These are phyloP conservation scores for Herpetotheres cachinnans DNA, from an alignment of 2,113 vertebrate genomes.

Conservation along the genomic window DNA sequence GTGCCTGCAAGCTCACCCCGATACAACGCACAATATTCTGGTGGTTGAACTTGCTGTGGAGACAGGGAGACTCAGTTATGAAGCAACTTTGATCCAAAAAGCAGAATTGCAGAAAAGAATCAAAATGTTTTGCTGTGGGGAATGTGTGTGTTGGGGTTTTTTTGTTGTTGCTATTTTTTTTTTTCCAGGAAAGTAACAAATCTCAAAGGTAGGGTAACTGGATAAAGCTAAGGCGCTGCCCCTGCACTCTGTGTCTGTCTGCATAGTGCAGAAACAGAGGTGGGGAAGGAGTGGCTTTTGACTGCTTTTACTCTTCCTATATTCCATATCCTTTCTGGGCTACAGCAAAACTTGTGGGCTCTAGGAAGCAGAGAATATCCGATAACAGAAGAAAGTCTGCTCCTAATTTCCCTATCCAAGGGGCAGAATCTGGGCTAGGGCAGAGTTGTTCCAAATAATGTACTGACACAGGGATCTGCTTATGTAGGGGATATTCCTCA, in stretches of 20 bases:
- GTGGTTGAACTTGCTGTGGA: conserved; percentile 95
- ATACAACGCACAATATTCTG: conserved; percentile 98
- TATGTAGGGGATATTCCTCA: background rate
- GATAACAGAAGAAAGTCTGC: background rate
- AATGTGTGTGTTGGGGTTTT: no score
- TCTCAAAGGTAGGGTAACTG: background rate
- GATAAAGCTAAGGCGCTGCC: background rate
- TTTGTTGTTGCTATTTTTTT: no score
- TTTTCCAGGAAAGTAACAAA: background rate
- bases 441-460: background rate
- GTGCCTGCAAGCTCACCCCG: conserved; percentile 92
- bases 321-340: background rate
- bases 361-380: background rate
- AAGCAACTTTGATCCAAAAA: background rate
- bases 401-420: background rate
- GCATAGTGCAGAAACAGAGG: background rate
- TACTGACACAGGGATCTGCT: background rate
- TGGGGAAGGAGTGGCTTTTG: background rate
- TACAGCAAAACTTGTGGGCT: background rate
- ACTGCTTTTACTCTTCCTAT: background rate
- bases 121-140: background rate
- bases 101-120: background rate
- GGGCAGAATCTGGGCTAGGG: background rate
- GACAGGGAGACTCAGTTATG: background rate
- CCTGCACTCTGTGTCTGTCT: background rate